Evolutionary conservation across 2,888 invertebrate species (phyloP), one percentile per base, ranked within the genome.

Genomic region (Archips xylosteana): DNA sequence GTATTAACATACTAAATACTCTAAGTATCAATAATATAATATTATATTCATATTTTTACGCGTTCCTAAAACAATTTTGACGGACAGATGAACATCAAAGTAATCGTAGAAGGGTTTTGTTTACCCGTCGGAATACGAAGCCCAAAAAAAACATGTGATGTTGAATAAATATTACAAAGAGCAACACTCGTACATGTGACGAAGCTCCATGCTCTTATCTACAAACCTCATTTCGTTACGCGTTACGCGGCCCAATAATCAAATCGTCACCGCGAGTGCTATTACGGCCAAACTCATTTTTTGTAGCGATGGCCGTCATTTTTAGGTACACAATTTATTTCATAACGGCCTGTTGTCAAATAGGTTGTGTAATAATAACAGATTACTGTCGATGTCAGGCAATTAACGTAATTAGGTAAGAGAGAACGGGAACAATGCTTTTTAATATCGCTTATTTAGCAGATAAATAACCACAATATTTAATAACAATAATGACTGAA

Each of bases 251-350:
- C 39, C 39, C 67, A 67, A 67, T 67, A 62, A 67, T 23, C 61
- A 34, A 61, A 71, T 66, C 51, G 49, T 54, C 54, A 66, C 61
- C 61, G 9, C 9, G 71, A 62, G 71, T 60, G 51, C 65, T 42
- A 71, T 71, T 66, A 71, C 51, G 45, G 34, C 57, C 39, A 39
- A 71, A 54, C 60, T 45, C 34, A 34, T 71, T 62, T 66, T 45
- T 45, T 23, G 66, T 47, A 6, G 9, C 15, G 23, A 51, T 15
- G 49, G 23, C 12, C 32, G 36, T 72, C n/a, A 54, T 13, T 36
- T 49, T 64, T 64, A 49, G 13, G 12, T 49, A 23, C 54, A 23
- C 54, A 54, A 6, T 32, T 57, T 57, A 32, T 51, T 12, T 9
- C 8, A 32, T 57, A 12, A 54, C 23, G 54, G 6, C 54, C 23